Evolutionary conservation across 1,140 invertebrate genomes (phyloP), one percentile per base, ranked within the genome.

Genomic region (Eriocheir sinensis): DNA sequence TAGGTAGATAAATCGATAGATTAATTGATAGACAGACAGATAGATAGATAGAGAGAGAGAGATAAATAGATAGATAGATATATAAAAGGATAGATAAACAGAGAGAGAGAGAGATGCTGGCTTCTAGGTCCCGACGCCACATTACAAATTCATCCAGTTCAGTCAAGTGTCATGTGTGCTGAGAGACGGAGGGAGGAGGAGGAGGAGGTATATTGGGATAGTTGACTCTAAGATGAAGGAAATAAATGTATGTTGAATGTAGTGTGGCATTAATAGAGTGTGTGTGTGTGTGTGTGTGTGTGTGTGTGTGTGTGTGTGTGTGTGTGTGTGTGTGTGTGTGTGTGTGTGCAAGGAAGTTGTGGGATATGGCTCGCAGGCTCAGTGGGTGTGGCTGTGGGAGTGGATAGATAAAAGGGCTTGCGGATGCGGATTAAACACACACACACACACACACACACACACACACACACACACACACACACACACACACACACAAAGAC

Each of bases 31-130:
- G n/a, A n/a, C n/a, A n/a, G 81, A 83, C 21, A 83, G 81, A 83
- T 17, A 83, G 81, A 83, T 1, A 83, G 81, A 83, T 17, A 83
- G 81, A 85, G 34, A 85, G 81, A 85, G 34, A 38, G 81, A 85
- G 34, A 85, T 30, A 85, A 34, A 85, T 30, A 85, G 81, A 85
- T 30, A 85, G 81, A 85, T 30, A 85, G 81, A 85, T 30, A 85
- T 30, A 85, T 8, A 85, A 34, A 85, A 34, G 36, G 81, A 85
- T 30, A 85, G 81, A 81, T 15, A 81, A n/a, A 81, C 17, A 81
- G 80, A 81, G 80, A 81, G 80, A 81, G 80, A 81, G 80, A 81
- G 80, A 81, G n/a, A 81, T 12, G 27, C 12, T 27, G 53, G 53
- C 27, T n/a, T n/a, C n/a, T n/a, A n/a, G 48, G 48, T 17, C 48